phyloP scores from a whole-genome alignment of 2,113 vertebrate genomes.

The Paedocypris sp. region DNA sequence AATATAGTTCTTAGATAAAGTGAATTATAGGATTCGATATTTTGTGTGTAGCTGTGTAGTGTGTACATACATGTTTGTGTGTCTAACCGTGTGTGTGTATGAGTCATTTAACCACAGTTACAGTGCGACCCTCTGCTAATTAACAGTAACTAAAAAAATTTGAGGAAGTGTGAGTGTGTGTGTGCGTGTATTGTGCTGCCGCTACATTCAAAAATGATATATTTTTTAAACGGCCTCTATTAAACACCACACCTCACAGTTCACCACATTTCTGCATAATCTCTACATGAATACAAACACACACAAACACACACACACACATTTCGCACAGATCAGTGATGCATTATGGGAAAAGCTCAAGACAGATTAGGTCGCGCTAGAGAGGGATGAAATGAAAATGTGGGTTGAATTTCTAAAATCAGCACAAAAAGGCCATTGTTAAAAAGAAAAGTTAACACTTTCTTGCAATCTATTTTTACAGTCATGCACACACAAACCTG shows the following conservation, averaged over 20 bases:
- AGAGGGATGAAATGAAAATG: neutral
- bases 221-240: slow-evolving; percentile 7
- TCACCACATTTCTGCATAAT: slow-evolving; percentile 14
- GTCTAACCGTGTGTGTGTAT: no score
- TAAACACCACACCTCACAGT: slow-evolving; percentile 2
- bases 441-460: slow-evolving; percentile 5
- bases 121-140: neutral
- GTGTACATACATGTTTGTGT: no score
- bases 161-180: neutral
- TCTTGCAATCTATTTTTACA: neutral
- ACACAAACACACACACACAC: neutral
- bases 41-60: no score
- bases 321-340: neutral
- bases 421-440: neutral
- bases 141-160: neutral
- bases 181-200: neutral
- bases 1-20: no score
- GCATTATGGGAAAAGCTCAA: neutral
- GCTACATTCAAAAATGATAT: slow-evolving; percentile 8
- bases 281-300: neutral
- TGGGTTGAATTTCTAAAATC: neutral
- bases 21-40: no score
- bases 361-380: neutral
- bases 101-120: no score
- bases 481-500: slow-evolving; percentile 63